Percentiles rank a stretch among this genome's conserved stretches.
These are phyloP conservation scores for Bombus waltoni DNA, from an alignment of 1,140 invertebrate species.

Conservation along the genomic window DNA sequence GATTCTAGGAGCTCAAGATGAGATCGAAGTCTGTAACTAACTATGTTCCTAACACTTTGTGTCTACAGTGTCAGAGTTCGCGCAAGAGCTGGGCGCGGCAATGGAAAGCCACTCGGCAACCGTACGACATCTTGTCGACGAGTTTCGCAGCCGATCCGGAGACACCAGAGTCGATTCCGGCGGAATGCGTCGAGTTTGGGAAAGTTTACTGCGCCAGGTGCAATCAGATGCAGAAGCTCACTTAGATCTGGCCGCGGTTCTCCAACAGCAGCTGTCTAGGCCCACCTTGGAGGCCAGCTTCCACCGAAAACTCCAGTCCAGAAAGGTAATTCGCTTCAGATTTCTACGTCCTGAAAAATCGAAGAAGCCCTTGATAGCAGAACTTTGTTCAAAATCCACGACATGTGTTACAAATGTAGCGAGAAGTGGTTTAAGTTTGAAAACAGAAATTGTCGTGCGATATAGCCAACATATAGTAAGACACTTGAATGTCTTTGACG, in stretches of 20 bases:
- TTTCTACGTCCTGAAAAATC: neutral
- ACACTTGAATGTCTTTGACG: neutral
- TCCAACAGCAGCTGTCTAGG: constrained; percentile 92
- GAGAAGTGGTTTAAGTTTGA: neutral
- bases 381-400: neutral
- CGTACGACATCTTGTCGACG: constrained; percentile 93
- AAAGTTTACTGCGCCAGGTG: constrained; percentile 94
- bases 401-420: neutral
- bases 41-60: neutral
- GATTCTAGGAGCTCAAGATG: too few relatives aligned
- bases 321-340: constrained; percentile 84
- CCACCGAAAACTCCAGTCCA: constrained; percentile 95
- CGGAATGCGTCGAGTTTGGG: constrained; percentile 95
- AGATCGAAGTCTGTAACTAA: too few relatives aligned
- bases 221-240: constrained; percentile 96
- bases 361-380: neutral
- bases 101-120: constrained; percentile 97
- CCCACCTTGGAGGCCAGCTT: constrained; percentile 95
- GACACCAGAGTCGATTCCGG: constrained; percentile 94
- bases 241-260: constrained; percentile 92
- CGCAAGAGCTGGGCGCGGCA: constrained; percentile 94
- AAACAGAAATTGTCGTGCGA: neutral
- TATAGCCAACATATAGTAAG: neutral
- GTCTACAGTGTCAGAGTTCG: constrained; percentile 95
- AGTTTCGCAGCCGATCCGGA: constrained; percentile 92